These are phyloP conservation scores for Prionchulus punctatus DNA, from an alignment of 2,888 invertebrate species.

Conservation along the genomic window DNA sequence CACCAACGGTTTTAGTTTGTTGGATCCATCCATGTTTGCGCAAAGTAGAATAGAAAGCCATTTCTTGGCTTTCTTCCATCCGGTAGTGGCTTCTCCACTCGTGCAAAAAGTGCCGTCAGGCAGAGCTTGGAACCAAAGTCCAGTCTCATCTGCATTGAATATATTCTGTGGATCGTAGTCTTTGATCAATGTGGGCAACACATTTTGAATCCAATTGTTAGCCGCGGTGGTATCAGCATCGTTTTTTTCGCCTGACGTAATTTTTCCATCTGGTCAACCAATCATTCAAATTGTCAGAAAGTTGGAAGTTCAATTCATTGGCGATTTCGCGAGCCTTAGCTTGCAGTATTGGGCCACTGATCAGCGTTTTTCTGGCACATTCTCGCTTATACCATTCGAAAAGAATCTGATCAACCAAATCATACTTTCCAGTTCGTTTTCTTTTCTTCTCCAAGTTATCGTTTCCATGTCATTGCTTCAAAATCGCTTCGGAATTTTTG, in stretches of 20 bases:
- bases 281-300: neutral
- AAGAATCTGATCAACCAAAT: neutral
- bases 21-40: too few species aligned
- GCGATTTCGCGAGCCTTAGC: neutral
- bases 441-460: neutral
- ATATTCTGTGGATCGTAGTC: too few species aligned
- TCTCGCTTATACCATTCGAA: neutral
- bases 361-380: neutral
- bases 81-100: too few species aligned
- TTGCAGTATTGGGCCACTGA: neutral
- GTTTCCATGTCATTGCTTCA: neutral
- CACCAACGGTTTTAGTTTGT: too few species aligned
- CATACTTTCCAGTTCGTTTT: neutral
- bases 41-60: too few species aligned
- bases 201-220: neutral
- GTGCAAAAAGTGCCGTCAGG: too few species aligned
- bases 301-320: neutral
- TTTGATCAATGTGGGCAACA: neutral
- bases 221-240: neutral
- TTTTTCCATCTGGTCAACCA: neutral
- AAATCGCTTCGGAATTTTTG: neutral
- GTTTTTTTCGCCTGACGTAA: neutral
- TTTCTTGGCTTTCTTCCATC: too few species aligned
- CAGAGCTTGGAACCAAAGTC: too few species aligned
- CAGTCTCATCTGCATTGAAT: too few species aligned